These are phyloP conservation scores for Drosophila limbata DNA, from an alignment of 2,888 invertebrate species.

Conservation along the genomic window DNA sequence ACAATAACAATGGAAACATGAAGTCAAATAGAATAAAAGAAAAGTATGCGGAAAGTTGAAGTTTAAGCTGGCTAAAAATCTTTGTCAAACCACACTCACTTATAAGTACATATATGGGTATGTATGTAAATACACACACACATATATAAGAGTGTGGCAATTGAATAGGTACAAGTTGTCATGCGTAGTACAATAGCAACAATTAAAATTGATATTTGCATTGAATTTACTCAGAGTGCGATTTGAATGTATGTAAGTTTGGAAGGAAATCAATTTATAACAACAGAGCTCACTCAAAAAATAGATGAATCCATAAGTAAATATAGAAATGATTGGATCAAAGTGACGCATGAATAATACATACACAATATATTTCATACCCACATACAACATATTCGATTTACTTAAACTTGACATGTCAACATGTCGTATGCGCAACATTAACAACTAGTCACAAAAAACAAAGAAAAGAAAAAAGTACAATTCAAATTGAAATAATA, in stretches of 20 bases:
- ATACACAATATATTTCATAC: constrained; percentile 28
- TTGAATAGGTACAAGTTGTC: constrained; percentile 75
- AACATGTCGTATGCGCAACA: constrained; percentile 57
- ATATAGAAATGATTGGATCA: constrained; percentile 55
- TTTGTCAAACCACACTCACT: constrained; percentile 38
- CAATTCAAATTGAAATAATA: not conserved
- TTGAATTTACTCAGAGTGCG: constrained; percentile 24
- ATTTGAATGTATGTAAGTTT: constrained; percentile 20
- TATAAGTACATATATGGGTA: constrained; percentile 12
- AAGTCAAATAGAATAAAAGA: constrained; percentile 45
- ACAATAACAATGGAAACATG: constrained; percentile 61
- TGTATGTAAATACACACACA: constrained; percentile 16
- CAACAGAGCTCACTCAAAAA: constrained; percentile 33
- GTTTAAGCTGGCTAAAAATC: constrained; percentile 52
- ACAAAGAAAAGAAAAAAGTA: not conserved
- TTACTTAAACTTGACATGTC: constrained; percentile 54
- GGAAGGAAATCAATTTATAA: constrained; percentile 47
- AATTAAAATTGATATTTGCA: constrained; percentile 76
- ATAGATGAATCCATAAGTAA: constrained; percentile 44
- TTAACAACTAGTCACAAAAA: constrained; percentile 7
- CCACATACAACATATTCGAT: constrained; percentile 14
- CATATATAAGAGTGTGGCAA: constrained; percentile 47
- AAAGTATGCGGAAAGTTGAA: constrained; percentile 40
- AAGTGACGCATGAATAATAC: constrained; percentile 51
- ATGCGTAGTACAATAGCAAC: constrained; percentile 78